Evolutionary conservation across 2,113 vertebrate species (phyloP).

Genomic region (Gallinago jamesoni): DNA sequence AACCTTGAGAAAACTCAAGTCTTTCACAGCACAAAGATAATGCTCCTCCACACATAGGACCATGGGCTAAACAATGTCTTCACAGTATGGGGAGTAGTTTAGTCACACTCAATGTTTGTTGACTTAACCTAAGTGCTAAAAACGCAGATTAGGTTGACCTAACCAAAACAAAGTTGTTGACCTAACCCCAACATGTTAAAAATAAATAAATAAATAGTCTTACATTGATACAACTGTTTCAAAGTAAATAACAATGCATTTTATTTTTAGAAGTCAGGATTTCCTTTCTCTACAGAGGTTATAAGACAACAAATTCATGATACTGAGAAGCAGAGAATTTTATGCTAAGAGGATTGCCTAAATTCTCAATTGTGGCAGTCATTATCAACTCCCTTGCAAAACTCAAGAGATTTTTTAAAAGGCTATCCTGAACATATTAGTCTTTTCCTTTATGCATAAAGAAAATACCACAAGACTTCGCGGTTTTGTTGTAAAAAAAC

Average conservation of each 20-base stretch:
- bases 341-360: not conserved
- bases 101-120: not conserved
- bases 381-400: not conserved
- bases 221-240: not conserved
- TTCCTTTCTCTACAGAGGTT: constrained; percentile 55
- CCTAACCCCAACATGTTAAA: not conserved
- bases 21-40: not conserved
- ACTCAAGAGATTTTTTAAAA: not conserved
- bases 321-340: constrained; percentile 2
- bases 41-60: not conserved
- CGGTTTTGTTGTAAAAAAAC: not conserved
- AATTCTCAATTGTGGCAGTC: not conserved
- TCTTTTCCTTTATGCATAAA: not conserved
- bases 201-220: not conserved
- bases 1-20: not conserved
- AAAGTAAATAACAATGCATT: constrained; percentile 33
- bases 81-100: not conserved
- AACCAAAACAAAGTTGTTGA: not conserved
- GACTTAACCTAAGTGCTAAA: not conserved
- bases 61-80: not conserved
- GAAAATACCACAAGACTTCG: not conserved
- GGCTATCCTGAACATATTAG: not conserved
- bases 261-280: constrained; percentile 73
- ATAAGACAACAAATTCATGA: not conserved
- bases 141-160: not conserved